Base-by-base conservation (phyloP, 2,888 invertebrate genomes). In the Melolontha melolontha region DNA sequence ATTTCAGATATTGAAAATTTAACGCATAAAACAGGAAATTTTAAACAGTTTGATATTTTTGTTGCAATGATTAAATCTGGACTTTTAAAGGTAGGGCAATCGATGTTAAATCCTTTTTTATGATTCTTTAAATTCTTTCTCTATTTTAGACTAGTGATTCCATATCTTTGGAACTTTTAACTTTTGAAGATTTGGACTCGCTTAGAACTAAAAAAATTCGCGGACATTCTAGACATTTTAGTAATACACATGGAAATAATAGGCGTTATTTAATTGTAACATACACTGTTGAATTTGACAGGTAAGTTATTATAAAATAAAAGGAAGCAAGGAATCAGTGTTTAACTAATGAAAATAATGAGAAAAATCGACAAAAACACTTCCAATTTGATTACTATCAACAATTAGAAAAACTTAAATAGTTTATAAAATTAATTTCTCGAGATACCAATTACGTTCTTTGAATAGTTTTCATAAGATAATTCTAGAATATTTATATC, bases 1-100 rank as follows among this genome's bases (percentile, higher is more conserved):
- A 22, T 74, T 73, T 64, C 75, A 86, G 86, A 86, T 80, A 84
- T 87, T 47, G 87, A 87, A 81, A 86, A 84, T 74, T 78, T 87
- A 65, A 87, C 87, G 1, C 84, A 85, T 29, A 85, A 86, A 77
- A 87, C 87, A 5, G 87, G 87, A 52, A 87, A 86, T 78, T 87
- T 83, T 75, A 87, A 87, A 74, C 85, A 85, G 70, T 87, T 87
- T 72, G 83, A 85, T 70, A 83, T 86, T 34, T 87, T 87, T 75
- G 78, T 85, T 5, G 82, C 85, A 5, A 87, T 87, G 87, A 77
- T 87, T 34, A 86, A 85, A 77, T 86, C 86, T 11, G 87, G 86
- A 49, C 76, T 87, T 49, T 75, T 87, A 65, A 85, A 86, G 80
- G 86, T 86, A 80, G 10, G 34, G 34, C 10, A 34, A 6, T 6